phyloP scores from a whole-genome alignment of 30 jellyfish, hydroid and myxozoan species.

The Calvadosia cruxmelitensis region DNA sequence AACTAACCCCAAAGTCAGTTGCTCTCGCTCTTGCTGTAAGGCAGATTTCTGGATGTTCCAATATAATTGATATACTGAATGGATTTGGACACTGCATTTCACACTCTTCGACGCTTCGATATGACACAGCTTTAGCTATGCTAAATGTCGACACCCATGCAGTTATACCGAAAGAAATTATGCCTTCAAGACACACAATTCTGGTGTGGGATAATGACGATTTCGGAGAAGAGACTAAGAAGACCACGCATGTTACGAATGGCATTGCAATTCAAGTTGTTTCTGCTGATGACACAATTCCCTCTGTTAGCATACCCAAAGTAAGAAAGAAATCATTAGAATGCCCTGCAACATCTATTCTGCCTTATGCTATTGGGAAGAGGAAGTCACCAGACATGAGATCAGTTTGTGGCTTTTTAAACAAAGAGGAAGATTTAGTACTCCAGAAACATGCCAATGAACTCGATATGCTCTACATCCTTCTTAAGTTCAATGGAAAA shows the following conservation, averaged over 20 bases:
- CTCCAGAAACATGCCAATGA: too few species aligned
- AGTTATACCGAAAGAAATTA: constrained; percentile 5
- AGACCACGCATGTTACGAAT: constrained; percentile 42
- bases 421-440: too few species aligned
- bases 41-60: constrained; percentile 39
- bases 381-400: too few species aligned
- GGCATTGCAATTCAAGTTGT: constrained; percentile 8
- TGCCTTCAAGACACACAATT: constrained; percentile 5
- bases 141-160: neutral
- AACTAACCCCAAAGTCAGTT: constrained; percentile 28
- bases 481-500: too few species aligned
- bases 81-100: constrained; percentile 48
- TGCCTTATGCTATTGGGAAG: too few species aligned
- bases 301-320: neutral
- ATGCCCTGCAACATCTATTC: too few species aligned
- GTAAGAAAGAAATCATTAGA: neutral
- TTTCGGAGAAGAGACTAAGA: constrained; percentile 35
- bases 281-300: neutral
- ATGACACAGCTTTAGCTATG: constrained; percentile 40
- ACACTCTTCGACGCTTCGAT: constrained; percentile 12
- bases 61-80: constrained; percentile 14
- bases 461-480: too few species aligned
- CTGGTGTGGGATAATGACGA: constrained; percentile 39
- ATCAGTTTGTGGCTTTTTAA: too few species aligned
- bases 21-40: constrained; percentile 44